phyloP scores from a whole-genome alignment of 2,113 vertebrate species.

The Zootoca vivipara region DNA sequence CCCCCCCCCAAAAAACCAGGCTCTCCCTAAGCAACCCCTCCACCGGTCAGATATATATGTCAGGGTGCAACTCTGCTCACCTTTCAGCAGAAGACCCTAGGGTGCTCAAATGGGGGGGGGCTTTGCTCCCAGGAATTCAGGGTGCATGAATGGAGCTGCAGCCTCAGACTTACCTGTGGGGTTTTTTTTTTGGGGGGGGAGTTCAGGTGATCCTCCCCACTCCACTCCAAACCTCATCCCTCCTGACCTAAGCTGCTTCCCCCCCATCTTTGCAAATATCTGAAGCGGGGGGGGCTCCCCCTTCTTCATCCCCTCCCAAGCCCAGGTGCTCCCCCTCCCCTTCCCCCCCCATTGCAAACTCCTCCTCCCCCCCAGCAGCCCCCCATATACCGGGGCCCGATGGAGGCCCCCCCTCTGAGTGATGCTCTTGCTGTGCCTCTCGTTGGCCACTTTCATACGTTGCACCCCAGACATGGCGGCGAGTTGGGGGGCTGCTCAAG shows the following conservation, averaged over 20 bases:
- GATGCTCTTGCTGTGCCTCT: constrained; percentile 84
- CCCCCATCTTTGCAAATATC: background rate
- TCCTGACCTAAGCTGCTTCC: too few species aligned
- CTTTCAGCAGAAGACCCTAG: too few species aligned
- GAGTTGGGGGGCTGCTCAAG: background rate
- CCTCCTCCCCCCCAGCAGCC: background rate
- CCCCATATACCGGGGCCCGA: constrained; percentile 73
- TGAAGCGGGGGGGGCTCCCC: too few species aligned
- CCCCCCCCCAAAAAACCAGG: too few species aligned
- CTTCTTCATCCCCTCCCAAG: too few species aligned
- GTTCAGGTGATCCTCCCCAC: background rate
- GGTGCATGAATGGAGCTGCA: too few species aligned
- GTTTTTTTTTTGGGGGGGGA: too few species aligned
- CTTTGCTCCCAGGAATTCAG: background rate
- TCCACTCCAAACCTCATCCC: too few species aligned
- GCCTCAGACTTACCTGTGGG: background rate
- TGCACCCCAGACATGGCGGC: constrained; percentile 79
- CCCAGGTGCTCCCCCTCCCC: background rate
- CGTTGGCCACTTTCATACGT: constrained; percentile 84
- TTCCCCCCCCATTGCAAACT: background rate
- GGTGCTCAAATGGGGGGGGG: too few species aligned
- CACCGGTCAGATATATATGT: too few species aligned
- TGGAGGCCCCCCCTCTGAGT: constrained; percentile 82
- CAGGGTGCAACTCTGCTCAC: too few species aligned
- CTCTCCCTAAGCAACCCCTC: too few species aligned